phyloP scores from a whole-genome alignment of 2,888 invertebrate genomes.

The Archaeoteleia sp. region DNA sequence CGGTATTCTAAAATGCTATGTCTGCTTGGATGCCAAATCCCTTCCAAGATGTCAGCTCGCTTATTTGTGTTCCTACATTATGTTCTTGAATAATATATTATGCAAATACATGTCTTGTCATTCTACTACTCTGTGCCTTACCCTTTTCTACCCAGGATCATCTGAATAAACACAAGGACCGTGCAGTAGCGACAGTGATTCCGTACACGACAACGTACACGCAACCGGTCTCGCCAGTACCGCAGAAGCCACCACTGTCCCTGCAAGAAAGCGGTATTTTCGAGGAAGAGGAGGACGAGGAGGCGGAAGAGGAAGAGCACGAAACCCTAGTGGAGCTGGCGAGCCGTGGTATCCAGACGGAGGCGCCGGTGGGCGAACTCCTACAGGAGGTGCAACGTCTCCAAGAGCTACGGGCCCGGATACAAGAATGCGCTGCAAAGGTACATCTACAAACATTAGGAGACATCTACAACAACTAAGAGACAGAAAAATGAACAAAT shows the following conservation, averaged over 20 bases:
- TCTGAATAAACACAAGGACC: slow-evolving; percentile 61
- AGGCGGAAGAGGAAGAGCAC: slow-evolving; percentile 70
- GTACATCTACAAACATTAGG: no score
- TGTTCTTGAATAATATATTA: no score
- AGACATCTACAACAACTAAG: no score
- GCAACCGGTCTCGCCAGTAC: slow-evolving; percentile 57
- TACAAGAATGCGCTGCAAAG: slow-evolving; percentile 67
- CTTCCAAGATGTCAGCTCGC: no score
- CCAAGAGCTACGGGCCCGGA: slow-evolving; percentile 65
- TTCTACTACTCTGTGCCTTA: no score
- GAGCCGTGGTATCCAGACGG: slow-evolving; percentile 66
- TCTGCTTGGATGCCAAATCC: no score
- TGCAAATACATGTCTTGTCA: no score
- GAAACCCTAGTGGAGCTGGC: slow-evolving; percentile 69
- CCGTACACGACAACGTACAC: slow-evolving; percentile 63
- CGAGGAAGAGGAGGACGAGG: slow-evolving; percentile 77
- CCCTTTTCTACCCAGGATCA: slow-evolving; percentile 57
- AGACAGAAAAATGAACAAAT: neutral
- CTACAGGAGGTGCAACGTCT: slow-evolving; percentile 68
- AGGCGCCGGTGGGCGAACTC: slow-evolving; percentile 66
- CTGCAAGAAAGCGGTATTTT: slow-evolving; percentile 86
- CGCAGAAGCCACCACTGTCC: slow-evolving; percentile 64
- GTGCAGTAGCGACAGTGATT: slow-evolving; percentile 68
- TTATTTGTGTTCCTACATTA: no score
- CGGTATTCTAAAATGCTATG: no score